phyloP scores from a whole-genome alignment of 1,140 invertebrate genomes.

The Phthorimaea operculella region DNA sequence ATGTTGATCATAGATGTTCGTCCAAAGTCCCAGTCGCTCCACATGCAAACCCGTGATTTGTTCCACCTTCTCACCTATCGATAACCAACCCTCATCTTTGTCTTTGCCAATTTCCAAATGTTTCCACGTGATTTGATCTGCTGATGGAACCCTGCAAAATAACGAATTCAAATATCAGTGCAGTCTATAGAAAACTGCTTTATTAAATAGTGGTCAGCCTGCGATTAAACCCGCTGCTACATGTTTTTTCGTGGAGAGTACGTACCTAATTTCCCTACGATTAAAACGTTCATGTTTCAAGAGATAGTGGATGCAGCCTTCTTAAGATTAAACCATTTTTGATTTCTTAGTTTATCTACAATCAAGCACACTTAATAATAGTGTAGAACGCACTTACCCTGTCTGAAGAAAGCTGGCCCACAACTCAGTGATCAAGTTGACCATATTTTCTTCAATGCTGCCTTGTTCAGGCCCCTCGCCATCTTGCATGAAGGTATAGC shows the following conservation, averaged over 20 bases:
- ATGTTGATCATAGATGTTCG: constrained; percentile 35
- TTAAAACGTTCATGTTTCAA: too few relatives aligned
- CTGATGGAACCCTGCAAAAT: constrained; percentile 29
- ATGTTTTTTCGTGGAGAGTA: neutral
- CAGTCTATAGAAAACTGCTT: too few relatives aligned
- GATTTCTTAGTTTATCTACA: too few relatives aligned
- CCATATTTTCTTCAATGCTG: constrained; percentile 11
- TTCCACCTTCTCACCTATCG: constrained; percentile 21
- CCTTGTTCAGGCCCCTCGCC: constrained; percentile 5
- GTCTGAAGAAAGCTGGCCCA: constrained; percentile 38
- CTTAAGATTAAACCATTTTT: too few relatives aligned
- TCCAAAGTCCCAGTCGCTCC: constrained; percentile 36
- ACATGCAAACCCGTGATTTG: constrained; percentile 25
- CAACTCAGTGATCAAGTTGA: constrained; percentile 25
- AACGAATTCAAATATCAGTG: neutral
- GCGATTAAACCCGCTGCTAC: too few relatives aligned
- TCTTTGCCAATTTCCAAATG: constrained; percentile 13
- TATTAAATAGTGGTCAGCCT: too few relatives aligned
- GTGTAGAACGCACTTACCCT: constrained; percentile 38
- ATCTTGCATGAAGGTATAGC: constrained; percentile 32
- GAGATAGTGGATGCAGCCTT: too few relatives aligned
- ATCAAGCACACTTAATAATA: constrained; percentile 1
- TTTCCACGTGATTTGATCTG: constrained; percentile 26
- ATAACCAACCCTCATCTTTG: constrained; percentile 30
- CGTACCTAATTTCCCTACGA: too few relatives aligned